phyloP scores from a whole-genome alignment of 2,113 vertebrate species.

The Lagopus leucura region DNA sequence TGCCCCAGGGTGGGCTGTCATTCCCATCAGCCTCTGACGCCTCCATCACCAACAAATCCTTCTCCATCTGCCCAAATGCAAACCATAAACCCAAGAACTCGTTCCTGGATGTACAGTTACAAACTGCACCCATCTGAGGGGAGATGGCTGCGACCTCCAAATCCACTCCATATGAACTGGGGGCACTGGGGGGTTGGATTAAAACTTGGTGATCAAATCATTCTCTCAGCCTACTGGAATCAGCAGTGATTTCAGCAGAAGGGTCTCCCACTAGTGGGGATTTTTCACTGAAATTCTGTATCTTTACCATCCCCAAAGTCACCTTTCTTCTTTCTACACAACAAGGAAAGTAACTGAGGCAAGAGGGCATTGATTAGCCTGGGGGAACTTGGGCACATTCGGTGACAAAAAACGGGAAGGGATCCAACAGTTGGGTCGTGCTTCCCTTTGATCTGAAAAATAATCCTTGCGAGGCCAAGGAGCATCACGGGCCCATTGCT shows the following conservation, averaged over 20 bases:
- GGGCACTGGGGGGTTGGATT: fast-evolving
- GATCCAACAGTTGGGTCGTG: not conserved
- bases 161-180: not conserved
- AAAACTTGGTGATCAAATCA: fast-evolving
- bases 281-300: not conserved
- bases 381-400: not conserved
- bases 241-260: not conserved
- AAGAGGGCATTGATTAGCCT: not conserved
- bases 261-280: fast-evolving
- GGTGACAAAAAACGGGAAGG: not conserved
- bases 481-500: not conserved
- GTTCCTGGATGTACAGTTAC: not conserved
- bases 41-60: not conserved
- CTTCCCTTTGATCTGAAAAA: not conserved
- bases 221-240: not conserved
- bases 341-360: not conserved
- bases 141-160: not conserved
- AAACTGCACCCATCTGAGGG: fast-evolving
- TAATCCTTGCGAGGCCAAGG: not conserved
- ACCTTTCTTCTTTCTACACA: not conserved
- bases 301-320: not conserved
- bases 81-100: not conserved
- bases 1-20: not conserved
- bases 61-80: not conserved
- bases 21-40: not conserved